These are phyloP conservation scores for Syngnathus rostellatus DNA, from an alignment of 2,797 vertebrate species.

Conservation along the genomic window DNA sequence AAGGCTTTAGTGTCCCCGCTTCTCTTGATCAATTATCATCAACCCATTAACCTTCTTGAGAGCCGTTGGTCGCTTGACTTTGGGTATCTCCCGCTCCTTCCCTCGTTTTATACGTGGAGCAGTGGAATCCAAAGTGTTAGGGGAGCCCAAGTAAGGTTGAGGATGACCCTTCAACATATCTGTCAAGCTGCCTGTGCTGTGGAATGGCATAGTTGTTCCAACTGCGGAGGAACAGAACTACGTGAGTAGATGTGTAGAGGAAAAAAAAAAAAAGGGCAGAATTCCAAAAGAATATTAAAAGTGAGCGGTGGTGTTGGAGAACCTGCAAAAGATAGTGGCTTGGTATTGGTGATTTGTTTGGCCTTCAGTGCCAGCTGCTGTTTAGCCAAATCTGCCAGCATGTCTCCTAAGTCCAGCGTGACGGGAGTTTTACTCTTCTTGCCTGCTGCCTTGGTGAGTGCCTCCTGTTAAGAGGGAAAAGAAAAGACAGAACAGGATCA, in stretches of 20 bases:
- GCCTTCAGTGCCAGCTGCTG: conserved; percentile 97
- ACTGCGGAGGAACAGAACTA: conserved; percentile 60
- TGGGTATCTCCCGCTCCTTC: conserved; percentile 92
- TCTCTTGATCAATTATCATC: background rate
- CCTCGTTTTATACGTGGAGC: conserved; percentile 87
- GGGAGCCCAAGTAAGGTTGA: conserved; percentile 65
- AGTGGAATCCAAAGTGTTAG: conserved; percentile 85
- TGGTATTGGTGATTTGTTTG: conserved; percentile 88
- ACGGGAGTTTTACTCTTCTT: conserved; percentile 96
- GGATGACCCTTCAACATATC: conserved; percentile 70
- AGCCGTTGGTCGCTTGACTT: conserved; percentile 93
- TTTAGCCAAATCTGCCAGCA: conserved; percentile 93
- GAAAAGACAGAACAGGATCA: conserved; percentile 11
- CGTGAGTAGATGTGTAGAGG: background rate
- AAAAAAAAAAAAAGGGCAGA: background rate
- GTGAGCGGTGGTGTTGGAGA: background rate
- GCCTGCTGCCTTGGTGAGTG: conserved; percentile 90
- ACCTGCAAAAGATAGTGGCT: conserved; percentile 88
- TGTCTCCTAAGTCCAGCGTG: conserved; percentile 92
- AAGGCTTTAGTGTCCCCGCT: background rate
- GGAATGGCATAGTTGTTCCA: conserved; percentile 83
- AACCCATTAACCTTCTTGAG: conserved; percentile 84
- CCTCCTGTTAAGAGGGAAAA: conserved; percentile 71
- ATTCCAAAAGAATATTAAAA: background rate
- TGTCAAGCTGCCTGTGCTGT: conserved; percentile 71